phyloP scores from a whole-genome alignment of 2,888 invertebrate genomes.

The Idaea biselata region DNA sequence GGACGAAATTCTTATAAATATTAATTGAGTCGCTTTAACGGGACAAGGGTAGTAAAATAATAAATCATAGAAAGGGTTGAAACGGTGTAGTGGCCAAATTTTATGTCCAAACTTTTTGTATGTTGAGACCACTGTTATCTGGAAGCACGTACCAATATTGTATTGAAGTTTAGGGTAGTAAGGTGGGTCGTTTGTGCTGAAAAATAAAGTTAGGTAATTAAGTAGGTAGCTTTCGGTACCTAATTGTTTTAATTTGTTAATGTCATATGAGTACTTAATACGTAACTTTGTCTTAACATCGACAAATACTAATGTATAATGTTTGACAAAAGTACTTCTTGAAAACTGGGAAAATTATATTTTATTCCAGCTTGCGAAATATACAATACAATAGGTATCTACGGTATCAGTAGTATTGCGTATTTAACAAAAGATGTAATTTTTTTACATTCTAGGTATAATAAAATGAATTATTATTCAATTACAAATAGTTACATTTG shows the following conservation, averaged over 20 bases:
- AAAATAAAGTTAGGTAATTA: background rate
- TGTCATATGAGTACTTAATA: background rate
- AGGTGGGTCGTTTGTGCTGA: background rate
- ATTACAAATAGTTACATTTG: no score
- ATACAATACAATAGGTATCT: no score
- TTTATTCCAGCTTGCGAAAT: no score
- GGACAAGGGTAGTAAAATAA: constrained; percentile 31
- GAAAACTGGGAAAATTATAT: no score
- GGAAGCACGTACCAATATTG: constrained; percentile 17
- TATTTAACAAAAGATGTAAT: no score
- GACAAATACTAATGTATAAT: no score
- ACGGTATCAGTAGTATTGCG: no score
- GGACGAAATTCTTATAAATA: constrained; percentile 36
- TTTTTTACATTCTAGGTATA: no score
- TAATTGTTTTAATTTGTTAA: background rate
- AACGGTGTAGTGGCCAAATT: constrained; percentile 56
- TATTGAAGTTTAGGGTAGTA: background rate
- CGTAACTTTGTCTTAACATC: background rate
- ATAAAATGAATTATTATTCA: no score
- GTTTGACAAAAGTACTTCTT: no score
- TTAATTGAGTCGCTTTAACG: constrained; percentile 48
- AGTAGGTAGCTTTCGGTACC: no score
- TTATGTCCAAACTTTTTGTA: constrained; percentile 35
- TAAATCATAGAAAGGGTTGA: constrained; percentile 50
- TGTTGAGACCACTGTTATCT: constrained; percentile 16